A percentile compares a stretch with the other conserved stretches of the same genome.
Conservation (phyloP, 2,888 invertebrate species). For the Xiphydria camelus region DNA sequence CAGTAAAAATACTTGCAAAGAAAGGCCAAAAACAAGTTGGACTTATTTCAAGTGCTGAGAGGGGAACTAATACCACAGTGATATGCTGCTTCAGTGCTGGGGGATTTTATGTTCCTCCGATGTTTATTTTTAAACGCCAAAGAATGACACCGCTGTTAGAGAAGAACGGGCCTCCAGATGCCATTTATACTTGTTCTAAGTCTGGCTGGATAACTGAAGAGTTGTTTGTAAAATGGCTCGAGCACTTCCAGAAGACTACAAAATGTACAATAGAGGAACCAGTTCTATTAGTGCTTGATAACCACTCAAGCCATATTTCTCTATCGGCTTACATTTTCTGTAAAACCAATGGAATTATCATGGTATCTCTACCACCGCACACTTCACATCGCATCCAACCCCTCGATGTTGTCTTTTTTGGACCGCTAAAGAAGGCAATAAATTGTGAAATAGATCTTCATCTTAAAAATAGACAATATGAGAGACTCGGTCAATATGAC, state of each 20-base stretch:
- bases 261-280: slow-evolving; percentile 28
- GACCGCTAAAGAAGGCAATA: slow-evolving; percentile 26
- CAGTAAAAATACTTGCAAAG: not conserved
- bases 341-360: slow-evolving; percentile 18
- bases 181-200: slow-evolving; percentile 10
- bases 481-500: slow-evolving; percentile 17
- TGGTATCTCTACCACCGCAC: slow-evolving; percentile 30
- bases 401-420: slow-evolving; percentile 26
- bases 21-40: slow-evolving; percentile 28
- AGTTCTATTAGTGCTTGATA: slow-evolving; percentile 42
- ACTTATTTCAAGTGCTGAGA: slow-evolving; percentile 19
- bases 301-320: slow-evolving; percentile 37
- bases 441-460: slow-evolving; percentile 17
- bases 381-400: slow-evolving; percentile 28
- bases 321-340: slow-evolving; percentile 23
- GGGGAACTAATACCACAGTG: slow-evolving; percentile 28
- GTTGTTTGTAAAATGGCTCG: slow-evolving; percentile 21
- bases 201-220: slow-evolving; percentile 18
- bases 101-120: slow-evolving; percentile 30
- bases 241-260: slow-evolving; percentile 16
- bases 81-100: slow-evolving; percentile 31
- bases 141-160: slow-evolving; percentile 20
- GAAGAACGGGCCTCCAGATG: slow-evolving; percentile 2
- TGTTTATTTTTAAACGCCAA: slow-evolving; percentile 36
- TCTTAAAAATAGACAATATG: slow-evolving; percentile 10